These are phyloP conservation scores for Vannuccia rotundouncinata DNA, from an alignment of 2,888 invertebrate genomes.

Conservation along the genomic window DNA sequence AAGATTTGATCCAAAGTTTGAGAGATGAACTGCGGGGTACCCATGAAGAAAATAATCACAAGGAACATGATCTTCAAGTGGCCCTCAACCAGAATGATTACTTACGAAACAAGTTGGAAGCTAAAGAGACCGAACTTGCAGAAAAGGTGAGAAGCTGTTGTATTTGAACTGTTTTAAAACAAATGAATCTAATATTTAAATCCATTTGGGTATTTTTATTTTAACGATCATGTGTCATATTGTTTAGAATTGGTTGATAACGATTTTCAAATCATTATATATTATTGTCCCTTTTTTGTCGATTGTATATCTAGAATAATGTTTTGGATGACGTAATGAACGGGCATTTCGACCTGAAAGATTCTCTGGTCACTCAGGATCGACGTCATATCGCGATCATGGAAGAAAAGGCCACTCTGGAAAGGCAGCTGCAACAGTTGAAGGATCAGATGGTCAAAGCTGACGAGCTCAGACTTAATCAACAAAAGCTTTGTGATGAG, in stretches of 20 bases:
- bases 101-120: neutral
- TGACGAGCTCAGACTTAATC: neutral
- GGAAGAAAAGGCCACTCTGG: neutral
- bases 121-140: neutral
- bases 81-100: neutral
- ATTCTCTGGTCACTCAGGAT: neutral
- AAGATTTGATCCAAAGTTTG: neutral
- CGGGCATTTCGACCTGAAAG: neutral
- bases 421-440: neutral
- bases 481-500: neutral
- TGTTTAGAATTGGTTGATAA: no score
- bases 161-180: no score
- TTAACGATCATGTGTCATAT: no score
- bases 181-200: no score
- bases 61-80: neutral
- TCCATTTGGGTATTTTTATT: no score
- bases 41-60: neutral
- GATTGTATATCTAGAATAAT: neutral
- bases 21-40: neutral
- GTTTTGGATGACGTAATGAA: neutral
- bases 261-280: no score
- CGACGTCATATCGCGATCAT: neutral
- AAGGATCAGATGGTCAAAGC: neutral
- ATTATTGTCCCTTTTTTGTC: no score
- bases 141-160: neutral